Percentiles rank a stretch among this genome's conserved stretches.
These are phyloP conservation scores for Cossypha heuglini DNA, from an alignment of 2,797 vertebrate genomes.

Conservation along the genomic window DNA sequence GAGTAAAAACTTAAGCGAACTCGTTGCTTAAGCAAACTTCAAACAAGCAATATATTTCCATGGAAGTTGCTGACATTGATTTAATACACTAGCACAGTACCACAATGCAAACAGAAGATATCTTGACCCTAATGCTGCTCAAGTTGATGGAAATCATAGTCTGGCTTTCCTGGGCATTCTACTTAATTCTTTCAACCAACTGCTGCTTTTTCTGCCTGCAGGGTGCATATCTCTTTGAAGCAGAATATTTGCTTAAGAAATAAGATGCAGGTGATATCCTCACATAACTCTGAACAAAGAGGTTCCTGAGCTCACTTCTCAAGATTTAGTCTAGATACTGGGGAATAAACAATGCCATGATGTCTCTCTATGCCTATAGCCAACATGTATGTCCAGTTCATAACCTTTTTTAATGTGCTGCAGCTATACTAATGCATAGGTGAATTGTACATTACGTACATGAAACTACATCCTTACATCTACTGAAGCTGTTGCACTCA, in stretches of 20 bases:
- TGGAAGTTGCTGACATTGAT: background rate
- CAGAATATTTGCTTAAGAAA: background rate
- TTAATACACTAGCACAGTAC: background rate
- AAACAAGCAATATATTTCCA: background rate
- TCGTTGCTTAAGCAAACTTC: background rate
- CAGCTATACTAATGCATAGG: background rate
- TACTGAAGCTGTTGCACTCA: background rate
- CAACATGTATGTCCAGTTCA: accelerated
- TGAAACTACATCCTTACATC: background rate
- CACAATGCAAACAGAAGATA: background rate
- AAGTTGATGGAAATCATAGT: background rate
- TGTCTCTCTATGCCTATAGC: background rate
- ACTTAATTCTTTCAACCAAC: background rate
- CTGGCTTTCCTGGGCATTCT: background rate
- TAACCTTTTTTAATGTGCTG: background rate
- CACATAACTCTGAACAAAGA: background rate
- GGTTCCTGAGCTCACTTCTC: background rate
- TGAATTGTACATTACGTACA: background rate
- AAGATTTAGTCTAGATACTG: background rate
- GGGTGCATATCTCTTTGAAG: background rate
- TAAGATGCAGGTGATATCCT: background rate
- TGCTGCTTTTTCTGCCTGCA: background rate
- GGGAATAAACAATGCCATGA: background rate
- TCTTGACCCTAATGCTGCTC: background rate
- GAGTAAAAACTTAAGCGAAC: background rate